phyloP scores from a whole-genome alignment of 2,797 vertebrate genomes.

The Acridotheres tristis region DNA sequence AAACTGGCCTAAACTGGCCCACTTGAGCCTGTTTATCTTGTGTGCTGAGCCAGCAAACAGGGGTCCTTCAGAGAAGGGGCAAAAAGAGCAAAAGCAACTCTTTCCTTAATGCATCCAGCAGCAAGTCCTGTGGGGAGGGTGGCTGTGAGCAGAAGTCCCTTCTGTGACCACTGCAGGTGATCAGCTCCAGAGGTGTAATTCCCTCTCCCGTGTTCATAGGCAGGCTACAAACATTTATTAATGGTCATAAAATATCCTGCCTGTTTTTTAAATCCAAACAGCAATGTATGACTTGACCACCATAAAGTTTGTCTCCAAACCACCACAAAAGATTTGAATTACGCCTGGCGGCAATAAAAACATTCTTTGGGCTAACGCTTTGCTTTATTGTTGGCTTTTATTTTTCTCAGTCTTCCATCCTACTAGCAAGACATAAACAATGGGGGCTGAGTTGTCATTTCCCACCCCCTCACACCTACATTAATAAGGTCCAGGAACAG shows the following conservation, averaged over 20 bases:
- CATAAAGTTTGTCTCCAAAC: conserved; percentile 69
- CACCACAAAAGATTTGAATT: conserved; percentile 75
- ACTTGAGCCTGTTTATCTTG: not conserved
- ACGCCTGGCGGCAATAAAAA: conserved; percentile 72
- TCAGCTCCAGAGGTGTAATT: not conserved
- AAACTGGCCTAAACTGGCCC: not conserved
- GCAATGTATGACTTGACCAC: conserved; percentile 40
- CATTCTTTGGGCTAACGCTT: conserved; percentile 66
- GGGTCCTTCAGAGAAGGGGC: not conserved
- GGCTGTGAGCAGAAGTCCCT: not conserved
- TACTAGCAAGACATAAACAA: conserved; percentile 53
- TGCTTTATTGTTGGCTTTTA: conserved; percentile 69
- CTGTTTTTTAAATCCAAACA: conserved; percentile 65
- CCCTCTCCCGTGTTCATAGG: not conserved
- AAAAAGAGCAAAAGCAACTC: not conserved
- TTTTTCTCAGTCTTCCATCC: conserved; percentile 31
- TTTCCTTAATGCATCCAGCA: not conserved
- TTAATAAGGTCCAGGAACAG: conserved; percentile 53
- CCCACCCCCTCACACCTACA: conserved; percentile 36
- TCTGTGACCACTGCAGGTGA: conserved; percentile 36
- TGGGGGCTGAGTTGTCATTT: not conserved
- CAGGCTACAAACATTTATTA: conserved; percentile 62
- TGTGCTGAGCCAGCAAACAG: not conserved
- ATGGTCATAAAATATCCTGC: conserved; percentile 69
- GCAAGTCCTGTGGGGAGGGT: not conserved